phyloP scores from a whole-genome alignment of 2,113 vertebrate genomes.

The Dromaius novaehollandiae region DNA sequence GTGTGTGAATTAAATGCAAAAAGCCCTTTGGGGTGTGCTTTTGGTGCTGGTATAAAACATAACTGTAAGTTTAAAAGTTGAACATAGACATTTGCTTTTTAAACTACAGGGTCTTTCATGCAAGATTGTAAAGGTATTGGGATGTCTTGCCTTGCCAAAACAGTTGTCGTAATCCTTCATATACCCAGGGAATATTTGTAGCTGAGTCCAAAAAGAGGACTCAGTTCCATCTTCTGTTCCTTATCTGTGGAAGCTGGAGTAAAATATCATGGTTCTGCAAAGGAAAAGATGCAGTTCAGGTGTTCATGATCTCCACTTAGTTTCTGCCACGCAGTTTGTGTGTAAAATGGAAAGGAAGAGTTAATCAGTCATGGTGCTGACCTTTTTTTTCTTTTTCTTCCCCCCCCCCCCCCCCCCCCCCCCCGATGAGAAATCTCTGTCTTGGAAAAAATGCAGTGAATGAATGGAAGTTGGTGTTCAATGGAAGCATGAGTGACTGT shows the following conservation, averaged over 20 bases:
- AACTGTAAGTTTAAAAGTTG: neutral
- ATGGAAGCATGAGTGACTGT: slow-evolving; percentile 11
- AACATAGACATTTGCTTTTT: neutral
- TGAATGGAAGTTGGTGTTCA: slow-evolving; percentile 38
- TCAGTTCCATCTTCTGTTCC: neutral
- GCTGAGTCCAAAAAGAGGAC: neutral
- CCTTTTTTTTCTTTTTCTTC: neutral
- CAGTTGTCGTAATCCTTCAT: neutral
- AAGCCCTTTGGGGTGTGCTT: neutral
- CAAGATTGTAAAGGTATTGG: neutral
- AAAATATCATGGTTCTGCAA: neutral
- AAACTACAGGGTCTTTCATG: neutral
- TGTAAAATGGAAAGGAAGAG: neutral
- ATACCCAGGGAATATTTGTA: neutral
- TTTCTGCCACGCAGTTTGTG: neutral
- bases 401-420: neutral
- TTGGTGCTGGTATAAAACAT: neutral
- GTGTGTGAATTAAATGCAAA: neutral
- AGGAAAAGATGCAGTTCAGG: fast-evolving
- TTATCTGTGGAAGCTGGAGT: neutral
- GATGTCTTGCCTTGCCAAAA: neutral
- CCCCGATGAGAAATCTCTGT: neutral
- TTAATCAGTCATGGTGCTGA: neutral
- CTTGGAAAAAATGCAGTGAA: slow-evolving; percentile 14
- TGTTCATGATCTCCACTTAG: neutral